Evolutionary conservation across 2,888 invertebrate species (phyloP).

Genomic region (Pachydiplax longipennis): DNA sequence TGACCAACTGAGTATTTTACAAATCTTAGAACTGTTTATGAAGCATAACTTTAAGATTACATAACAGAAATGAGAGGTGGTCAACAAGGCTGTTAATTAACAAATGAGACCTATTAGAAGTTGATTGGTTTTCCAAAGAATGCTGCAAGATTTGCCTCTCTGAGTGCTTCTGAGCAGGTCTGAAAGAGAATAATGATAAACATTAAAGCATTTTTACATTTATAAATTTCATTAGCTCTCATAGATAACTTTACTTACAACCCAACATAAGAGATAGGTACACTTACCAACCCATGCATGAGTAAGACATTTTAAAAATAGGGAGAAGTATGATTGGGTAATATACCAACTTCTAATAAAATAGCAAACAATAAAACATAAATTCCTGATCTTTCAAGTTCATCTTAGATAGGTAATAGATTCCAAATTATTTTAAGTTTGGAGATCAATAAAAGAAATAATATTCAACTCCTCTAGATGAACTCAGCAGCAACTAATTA

Average conservation of each 20-base stretch:
- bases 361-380: no score
- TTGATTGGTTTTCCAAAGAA: slow-evolving; percentile 98
- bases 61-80: neutral
- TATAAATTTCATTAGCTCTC: no score
- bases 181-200: slow-evolving; percentile 61
- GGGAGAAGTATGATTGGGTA: no score
- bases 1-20: neutral
- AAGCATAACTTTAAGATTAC: neutral
- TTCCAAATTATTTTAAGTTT: no score
- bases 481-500: neutral
- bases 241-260: no score
- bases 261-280: neutral
- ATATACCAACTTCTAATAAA: no score
- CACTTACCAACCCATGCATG: neutral
- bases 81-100: neutral
- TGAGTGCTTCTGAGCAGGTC: slow-evolving; percentile 96
- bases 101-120: slow-evolving; percentile 62
- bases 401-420: no score
- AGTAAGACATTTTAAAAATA: no score
- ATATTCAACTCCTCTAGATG: no score
- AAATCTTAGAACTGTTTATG: neutral
- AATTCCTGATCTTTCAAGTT: no score
- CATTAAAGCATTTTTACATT: slow-evolving; percentile 2
- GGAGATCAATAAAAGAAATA: no score
- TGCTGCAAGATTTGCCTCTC: slow-evolving; percentile 96